Evolutionary conservation across 2,888 invertebrate genomes (phyloP).

Genomic region (Athripsodes cinereus): DNA sequence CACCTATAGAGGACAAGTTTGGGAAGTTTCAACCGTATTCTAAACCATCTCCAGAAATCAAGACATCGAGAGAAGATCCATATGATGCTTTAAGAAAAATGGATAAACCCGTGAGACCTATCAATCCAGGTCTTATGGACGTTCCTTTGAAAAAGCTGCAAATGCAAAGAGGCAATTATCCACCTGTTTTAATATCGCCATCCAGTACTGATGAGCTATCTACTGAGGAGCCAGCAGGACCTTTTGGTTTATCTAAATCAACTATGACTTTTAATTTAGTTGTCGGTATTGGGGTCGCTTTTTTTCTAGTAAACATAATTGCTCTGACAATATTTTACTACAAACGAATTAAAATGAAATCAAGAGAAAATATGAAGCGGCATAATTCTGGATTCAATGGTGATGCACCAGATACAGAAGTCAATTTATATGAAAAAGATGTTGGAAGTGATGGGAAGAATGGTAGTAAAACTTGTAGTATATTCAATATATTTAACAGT

Average conservation of each 20-base stretch:
- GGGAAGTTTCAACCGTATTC: slow-evolving; percentile 19
- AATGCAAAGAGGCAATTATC: slow-evolving; percentile 21
- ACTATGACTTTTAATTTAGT: slow-evolving; percentile 58
- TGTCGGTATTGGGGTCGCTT: slow-evolving; percentile 60
- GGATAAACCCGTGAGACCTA: slow-evolving; percentile 28
- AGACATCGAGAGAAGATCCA: slow-evolving; percentile 19
- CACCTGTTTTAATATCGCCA: slow-evolving; percentile 9
- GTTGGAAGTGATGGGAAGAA: slow-evolving; percentile 41
- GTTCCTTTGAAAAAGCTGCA: slow-evolving; percentile 24
- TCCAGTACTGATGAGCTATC: slow-evolving; percentile 18
- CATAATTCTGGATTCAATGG: slow-evolving; percentile 46
- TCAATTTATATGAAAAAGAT: slow-evolving; percentile 31
- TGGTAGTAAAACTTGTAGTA: slow-evolving; percentile 51
- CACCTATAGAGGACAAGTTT: slow-evolving; percentile 6
- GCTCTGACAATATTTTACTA: slow-evolving; percentile 62
- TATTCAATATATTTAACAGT: slow-evolving; percentile 52
- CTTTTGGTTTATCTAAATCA: slow-evolving; percentile 47
- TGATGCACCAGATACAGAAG: slow-evolving; percentile 35
- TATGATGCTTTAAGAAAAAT: slow-evolving; percentile 21
- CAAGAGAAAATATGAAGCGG: slow-evolving; percentile 44
- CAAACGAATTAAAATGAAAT: slow-evolving; percentile 54
- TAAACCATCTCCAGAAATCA: slow-evolving; percentile 9
- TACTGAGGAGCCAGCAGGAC: slow-evolving; percentile 19
- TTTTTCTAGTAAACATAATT: slow-evolving; percentile 67
- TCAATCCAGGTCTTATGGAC: slow-evolving; percentile 38